Conservation (phyloP, 2,888 invertebrate species). For the Acrocyrtus sp. region DNA sequence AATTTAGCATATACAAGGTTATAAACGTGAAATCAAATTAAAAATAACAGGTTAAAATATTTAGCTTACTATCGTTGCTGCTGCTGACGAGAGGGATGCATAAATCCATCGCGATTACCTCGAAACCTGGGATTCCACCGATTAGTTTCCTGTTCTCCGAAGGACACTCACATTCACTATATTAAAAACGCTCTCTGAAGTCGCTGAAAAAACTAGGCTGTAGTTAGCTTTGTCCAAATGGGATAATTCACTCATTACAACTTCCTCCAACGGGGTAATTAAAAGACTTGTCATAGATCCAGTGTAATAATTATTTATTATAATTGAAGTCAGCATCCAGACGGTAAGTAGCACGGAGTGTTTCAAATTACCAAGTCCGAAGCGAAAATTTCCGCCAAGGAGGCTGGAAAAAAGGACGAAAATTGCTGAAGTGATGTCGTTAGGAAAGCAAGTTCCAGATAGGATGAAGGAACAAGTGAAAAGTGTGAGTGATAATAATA, state of each 20-base stretch:
- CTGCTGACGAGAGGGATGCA: neutral
- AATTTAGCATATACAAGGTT: neutral
- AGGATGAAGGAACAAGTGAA: slow-evolving; percentile 4
- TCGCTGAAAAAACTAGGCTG: neutral
- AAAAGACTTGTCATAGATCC: slow-evolving; percentile 14
- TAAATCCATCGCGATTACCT: neutral
- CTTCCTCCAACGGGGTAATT: slow-evolving; percentile 5
- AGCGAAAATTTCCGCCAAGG: neutral
- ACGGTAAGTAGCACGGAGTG: neutral
- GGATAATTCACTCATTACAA: neutral
- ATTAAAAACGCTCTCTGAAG: neutral
- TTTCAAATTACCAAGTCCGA: neutral
- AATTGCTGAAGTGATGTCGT: neutral
- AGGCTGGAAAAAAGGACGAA: neutral
- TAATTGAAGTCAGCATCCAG: neutral
- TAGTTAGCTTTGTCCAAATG: slow-evolving; percentile 2
- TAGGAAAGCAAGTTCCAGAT: neutral
- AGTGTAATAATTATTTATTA: slow-evolving; percentile 7
- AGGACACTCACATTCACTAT: slow-evolving; percentile 1
- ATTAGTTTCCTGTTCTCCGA: neutral
- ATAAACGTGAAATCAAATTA: too few relatives aligned
- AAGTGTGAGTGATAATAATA: neutral
- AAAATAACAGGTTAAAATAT: too few relatives aligned
- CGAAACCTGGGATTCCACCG: neutral
- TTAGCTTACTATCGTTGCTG: too few relatives aligned